phyloP scores from a whole-genome alignment of 1,140 invertebrate genomes.

The Paraescarpia echinospica region DNA sequence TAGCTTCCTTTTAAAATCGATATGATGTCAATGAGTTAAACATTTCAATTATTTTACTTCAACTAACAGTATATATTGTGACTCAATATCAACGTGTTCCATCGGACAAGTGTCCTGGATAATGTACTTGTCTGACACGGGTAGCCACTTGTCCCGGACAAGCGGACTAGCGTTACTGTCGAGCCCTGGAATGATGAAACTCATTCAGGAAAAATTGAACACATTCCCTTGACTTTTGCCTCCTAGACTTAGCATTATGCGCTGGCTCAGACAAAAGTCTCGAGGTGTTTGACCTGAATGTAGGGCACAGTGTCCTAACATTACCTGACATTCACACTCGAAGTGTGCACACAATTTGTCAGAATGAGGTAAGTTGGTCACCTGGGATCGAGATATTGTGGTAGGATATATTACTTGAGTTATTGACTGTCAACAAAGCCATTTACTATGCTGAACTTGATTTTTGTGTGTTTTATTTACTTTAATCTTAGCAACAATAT shows the following conservation, averaged over 20 bases:
- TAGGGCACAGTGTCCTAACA: slow-evolving; percentile 41
- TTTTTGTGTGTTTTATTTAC: background rate
- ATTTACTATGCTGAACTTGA: background rate
- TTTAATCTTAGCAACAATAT: background rate
- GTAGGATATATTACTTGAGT: background rate
- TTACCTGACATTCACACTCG: slow-evolving; percentile 49
- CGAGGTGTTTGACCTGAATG: slow-evolving; percentile 57
- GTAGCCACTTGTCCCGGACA: too few relatives aligned
- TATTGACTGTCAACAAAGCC: background rate
- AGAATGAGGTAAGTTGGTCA: slow-evolving; percentile 49
- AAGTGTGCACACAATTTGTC: slow-evolving; percentile 48
- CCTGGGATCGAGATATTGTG: background rate
- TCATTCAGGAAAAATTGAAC: background rate
- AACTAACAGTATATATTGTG: too few relatives aligned
- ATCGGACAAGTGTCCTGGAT: too few relatives aligned
- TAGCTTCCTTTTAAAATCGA: too few relatives aligned
- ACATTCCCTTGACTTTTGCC: slow-evolving; percentile 25
- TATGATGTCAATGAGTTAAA: too few relatives aligned
- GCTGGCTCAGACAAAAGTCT: slow-evolving; percentile 53
- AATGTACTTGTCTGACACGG: too few relatives aligned
- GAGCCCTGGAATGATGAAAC: too few relatives aligned
- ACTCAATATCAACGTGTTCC: too few relatives aligned
- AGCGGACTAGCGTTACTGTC: too few relatives aligned
- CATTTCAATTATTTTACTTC: too few relatives aligned
- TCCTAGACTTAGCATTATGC: slow-evolving; percentile 53